These are phyloP conservation scores for Propithecus deckenii DNA, from an alignment of 2,797 vertebrate genomes.

Conservation along the genomic window DNA sequence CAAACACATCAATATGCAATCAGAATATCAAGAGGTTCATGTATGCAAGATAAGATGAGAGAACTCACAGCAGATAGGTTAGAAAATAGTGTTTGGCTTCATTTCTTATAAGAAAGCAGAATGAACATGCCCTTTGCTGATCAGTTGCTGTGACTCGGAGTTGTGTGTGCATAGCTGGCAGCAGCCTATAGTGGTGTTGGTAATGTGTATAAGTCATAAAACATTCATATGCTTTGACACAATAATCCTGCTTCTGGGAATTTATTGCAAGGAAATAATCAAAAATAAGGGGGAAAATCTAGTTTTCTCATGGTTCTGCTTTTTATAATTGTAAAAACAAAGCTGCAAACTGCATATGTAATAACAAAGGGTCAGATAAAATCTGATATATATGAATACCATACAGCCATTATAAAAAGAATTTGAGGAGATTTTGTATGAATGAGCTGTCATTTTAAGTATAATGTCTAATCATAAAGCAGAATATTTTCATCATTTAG, in stretches of 20 bases:
- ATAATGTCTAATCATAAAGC: neutral
- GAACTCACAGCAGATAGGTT: neutral
- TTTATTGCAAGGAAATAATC: slow-evolving; percentile 6
- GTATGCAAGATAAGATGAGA: neutral
- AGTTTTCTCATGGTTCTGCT: neutral
- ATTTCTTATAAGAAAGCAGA: neutral
- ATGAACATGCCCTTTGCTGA: neutral
- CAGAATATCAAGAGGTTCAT: neutral
- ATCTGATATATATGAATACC: neutral
- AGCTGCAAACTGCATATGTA: neutral
- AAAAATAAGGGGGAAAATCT: neutral
- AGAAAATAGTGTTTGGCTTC: neutral
- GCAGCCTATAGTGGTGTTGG: neutral
- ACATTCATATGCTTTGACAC: neutral
- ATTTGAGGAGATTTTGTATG: neutral
- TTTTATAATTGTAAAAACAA: neutral
- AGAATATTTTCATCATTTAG: neutral
- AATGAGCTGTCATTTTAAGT: neutral
- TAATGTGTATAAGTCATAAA: neutral
- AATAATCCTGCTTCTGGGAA: neutral
- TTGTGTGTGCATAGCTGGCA: neutral
- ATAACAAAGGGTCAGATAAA: neutral
- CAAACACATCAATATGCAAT: neutral
- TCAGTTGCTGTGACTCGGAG: neutral
- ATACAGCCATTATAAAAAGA: neutral